Evolutionary conservation across 92 coral and sea anemone genomes (phyloP), one percentile per base, ranked within the genome.

Genomic region (Umimayanthus kanabou): DNA sequence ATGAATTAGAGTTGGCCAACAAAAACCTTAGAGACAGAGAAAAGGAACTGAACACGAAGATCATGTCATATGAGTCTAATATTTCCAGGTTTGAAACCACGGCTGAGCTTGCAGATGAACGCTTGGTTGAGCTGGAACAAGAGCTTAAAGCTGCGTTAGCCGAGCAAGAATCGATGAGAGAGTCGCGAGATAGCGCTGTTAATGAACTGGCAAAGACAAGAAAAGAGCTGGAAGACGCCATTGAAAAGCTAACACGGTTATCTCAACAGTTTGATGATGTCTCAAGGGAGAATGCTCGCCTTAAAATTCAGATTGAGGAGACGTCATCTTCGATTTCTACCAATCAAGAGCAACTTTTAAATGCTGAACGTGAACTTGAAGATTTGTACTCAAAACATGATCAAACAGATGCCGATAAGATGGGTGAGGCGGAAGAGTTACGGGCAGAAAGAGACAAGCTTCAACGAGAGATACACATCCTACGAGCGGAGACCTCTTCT

Each of bases 361-460:
- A 92, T 80, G 93, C 98, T 39, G 98, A 95, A 80, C 90, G 89
- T 9, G 90, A 95, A n/a, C 94, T 95, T 25, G 96, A 93, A 85
- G 98, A 97, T 81, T 83, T 92, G 80, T 90, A 93, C 85, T 76
- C 90, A 28, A 93, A 92, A 73, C 92, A 91, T 72, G 98, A 95
- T 58, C 92, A 85, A 25, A 85, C 90, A n/a, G 99, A 97, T 82
- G 90, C 96, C 13, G 95, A 91, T 55, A 90, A 93, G 11, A 90
- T 58, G 69, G 83, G 89, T 16, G 97, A 91, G 61, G 77, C 93
- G 29, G 90, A 91, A 58, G 77, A 70, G 43, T 28, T 90, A n/a
- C 94, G 91, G 69, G 92, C 92, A 80, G 99, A 97, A 85, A 93
- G 96, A 79, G 98, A 95, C 77, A 88, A 88, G 3, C 94, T 97